A percentile compares a stretch with the other conserved stretches of the same genome.
Conservation (phyloP, 1,140 invertebrate genomes). For the Platyura marginata region DNA sequence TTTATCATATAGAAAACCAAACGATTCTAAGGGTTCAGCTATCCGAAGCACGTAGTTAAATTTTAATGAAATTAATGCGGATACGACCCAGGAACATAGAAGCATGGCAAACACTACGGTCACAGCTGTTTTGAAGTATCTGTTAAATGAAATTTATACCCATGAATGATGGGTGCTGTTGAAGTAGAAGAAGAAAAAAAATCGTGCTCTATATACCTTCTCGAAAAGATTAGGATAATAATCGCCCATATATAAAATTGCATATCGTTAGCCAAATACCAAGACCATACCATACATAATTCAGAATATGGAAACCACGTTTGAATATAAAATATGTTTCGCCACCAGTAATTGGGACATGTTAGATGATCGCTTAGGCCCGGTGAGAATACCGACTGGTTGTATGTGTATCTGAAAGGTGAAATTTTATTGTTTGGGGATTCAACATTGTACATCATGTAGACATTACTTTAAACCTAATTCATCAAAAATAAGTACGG, state of each 20-base stretch:
- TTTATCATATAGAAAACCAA: constrained; percentile 68
- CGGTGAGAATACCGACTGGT: constrained; percentile 55
- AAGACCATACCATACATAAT: constrained; percentile 78
- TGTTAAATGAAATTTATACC: too few relatives aligned
- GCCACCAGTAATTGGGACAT: constrained; percentile 64
- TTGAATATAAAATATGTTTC: constrained; percentile 64
- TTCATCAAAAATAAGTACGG: constrained; percentile 34
- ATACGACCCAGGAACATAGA: constrained; percentile 51
- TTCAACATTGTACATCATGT: neutral
- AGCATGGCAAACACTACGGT: constrained; percentile 34
- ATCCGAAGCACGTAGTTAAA: constrained; percentile 59
- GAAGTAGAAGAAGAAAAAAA: too few relatives aligned
- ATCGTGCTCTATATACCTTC: too few relatives aligned
- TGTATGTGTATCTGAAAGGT: constrained; percentile 18
- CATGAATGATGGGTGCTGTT: too few relatives aligned
- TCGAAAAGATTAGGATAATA: constrained; percentile 49
- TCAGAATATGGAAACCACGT: constrained; percentile 57
- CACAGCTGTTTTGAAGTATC: constrained; percentile 34
- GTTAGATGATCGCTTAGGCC: constrained; percentile 51
- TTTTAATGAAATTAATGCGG: constrained; percentile 51
- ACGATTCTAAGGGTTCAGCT: constrained; percentile 62
- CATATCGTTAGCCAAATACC: constrained; percentile 86
- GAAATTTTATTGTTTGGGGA: too few relatives aligned
- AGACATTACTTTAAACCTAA: neutral
- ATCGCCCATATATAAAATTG: constrained; percentile 67